Evolutionary conservation across 2,797 vertebrate species (phyloP).

Genomic region (Enteromius afrohamiltoni): DNA sequence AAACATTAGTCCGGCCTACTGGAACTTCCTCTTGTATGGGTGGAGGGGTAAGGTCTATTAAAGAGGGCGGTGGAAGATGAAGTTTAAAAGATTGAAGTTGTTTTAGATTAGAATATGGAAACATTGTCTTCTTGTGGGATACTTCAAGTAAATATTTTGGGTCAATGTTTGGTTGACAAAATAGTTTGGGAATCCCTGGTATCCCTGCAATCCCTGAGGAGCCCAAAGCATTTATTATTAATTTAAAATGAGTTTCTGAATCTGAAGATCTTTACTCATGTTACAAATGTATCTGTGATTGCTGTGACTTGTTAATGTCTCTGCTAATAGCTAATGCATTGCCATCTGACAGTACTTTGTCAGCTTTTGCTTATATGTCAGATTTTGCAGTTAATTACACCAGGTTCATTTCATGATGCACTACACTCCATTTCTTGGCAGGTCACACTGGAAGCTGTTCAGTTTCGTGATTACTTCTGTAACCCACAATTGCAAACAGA

Average conservation of each 20-base stretch:
- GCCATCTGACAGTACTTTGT: constrained; percentile 55
- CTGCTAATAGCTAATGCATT: constrained; percentile 58
- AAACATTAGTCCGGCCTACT: constrained; percentile 65
- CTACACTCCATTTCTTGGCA: constrained; percentile 57
- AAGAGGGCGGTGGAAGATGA: constrained; percentile 37
- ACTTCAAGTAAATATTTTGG: not conserved
- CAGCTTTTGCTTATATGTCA: constrained; percentile 49
- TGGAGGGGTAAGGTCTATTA: constrained; percentile 1
- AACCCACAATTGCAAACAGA: constrained; percentile 57
- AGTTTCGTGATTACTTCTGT: constrained; percentile 63
- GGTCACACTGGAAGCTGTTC: constrained; percentile 62
- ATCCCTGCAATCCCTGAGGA: not conserved
- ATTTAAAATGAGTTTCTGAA: not conserved
- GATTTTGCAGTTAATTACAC: constrained; percentile 40
- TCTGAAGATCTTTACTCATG: constrained; percentile 17
- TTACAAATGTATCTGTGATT: not conserved
- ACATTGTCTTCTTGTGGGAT: not conserved
- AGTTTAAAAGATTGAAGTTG: not conserved
- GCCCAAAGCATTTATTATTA: not conserved
- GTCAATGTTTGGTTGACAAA: not conserved
- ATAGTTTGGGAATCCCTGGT: not conserved
- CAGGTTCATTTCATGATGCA: constrained; percentile 58
- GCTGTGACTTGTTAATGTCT: constrained; percentile 57
- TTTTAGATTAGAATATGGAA: not conserved
- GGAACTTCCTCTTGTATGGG: constrained; percentile 49